Evolutionary conservation across 2,888 invertebrate species (phyloP).

Genomic region (Meandrusa payeni): DNA sequence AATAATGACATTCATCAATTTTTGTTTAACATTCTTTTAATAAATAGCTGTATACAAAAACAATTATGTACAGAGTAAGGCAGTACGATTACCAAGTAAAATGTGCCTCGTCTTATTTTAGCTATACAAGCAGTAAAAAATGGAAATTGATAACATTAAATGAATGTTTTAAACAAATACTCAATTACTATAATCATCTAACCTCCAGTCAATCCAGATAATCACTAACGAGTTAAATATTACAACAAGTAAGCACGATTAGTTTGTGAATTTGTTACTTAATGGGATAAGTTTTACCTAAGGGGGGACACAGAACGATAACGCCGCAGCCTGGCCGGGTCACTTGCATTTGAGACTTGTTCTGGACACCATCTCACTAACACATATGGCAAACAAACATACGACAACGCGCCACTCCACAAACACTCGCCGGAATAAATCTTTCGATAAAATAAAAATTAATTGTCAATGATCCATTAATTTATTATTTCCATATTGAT

Average conservation of each 20-base stretch:
- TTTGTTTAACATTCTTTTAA: slow-evolving; percentile 77
- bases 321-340: slow-evolving; percentile 16
- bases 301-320: slow-evolving; percentile 17
- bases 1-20: slow-evolving; percentile 76
- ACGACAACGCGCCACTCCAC: slow-evolving; percentile 42
- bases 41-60: slow-evolving; percentile 82
- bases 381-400: slow-evolving; percentile 74
- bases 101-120: slow-evolving; percentile 73
- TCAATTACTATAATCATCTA: slow-evolving; percentile 44
- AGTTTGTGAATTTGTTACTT: slow-evolving; percentile 78
- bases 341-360: slow-evolving; percentile 43
- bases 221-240: slow-evolving; percentile 74
- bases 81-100: slow-evolving; percentile 78
- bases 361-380: slow-evolving; percentile 71
- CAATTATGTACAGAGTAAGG: slow-evolving; percentile 81
- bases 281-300: slow-evolving; percentile 31
- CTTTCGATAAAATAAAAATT: slow-evolving; percentile 22
- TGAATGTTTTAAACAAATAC: slow-evolving; percentile 60
- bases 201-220: slow-evolving; percentile 72
- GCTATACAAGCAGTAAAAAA: slow-evolving; percentile 79
- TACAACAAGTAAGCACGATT: slow-evolving; percentile 75
- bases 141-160: slow-evolving; percentile 64
- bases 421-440: background rate
- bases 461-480: slow-evolving; percentile 44
- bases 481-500: slow-evolving; percentile 7